Conservation (phyloP, 2,888 invertebrate species). For the Pelosia muscerda region DNA sequence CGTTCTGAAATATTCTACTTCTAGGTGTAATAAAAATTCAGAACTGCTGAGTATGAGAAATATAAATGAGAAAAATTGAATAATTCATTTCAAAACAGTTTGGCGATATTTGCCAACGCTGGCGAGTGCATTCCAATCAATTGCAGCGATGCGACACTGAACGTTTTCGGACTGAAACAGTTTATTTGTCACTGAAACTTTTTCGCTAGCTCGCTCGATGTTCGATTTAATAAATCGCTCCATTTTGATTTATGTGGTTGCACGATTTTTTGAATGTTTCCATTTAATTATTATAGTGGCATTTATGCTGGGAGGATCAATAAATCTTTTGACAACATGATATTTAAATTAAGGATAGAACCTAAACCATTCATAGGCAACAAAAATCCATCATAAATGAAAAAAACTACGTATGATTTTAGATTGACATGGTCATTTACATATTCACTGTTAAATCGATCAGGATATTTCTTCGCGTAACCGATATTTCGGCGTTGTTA, state of each 20-base stretch:
- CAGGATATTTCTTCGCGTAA: too few species aligned
- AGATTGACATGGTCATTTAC: too few species aligned
- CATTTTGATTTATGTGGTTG: slow-evolving; percentile 41
- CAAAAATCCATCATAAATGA: too few species aligned
- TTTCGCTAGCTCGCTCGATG: slow-evolving; percentile 33
- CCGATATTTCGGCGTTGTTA: too few species aligned
- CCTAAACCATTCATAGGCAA: too few species aligned
- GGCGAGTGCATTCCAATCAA: slow-evolving; percentile 43
- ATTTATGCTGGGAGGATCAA: background rate
- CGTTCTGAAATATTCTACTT: background rate
- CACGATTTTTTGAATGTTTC: slow-evolving; percentile 30
- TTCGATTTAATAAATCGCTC: slow-evolving; percentile 45
- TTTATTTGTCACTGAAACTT: slow-evolving; percentile 45
- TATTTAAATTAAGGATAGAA: background rate
- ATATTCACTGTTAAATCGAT: too few species aligned
- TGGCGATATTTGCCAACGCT: slow-evolving; percentile 26
- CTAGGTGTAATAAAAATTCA: too few species aligned
- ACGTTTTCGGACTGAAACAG: slow-evolving; percentile 40
- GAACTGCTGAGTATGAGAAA: background rate
- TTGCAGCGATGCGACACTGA: slow-evolving; percentile 31
- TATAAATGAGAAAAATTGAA: background rate
- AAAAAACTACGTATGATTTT: too few species aligned
- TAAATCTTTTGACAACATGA: background rate
- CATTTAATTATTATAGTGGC: slow-evolving; percentile 17
- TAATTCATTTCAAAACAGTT: slow-evolving; percentile 5